Percentiles rank a stretch among this genome's conserved stretches.
Evolutionary conservation across 2,888 invertebrate species (phyloP).

Genomic region (Julus scandinavius): DNA sequence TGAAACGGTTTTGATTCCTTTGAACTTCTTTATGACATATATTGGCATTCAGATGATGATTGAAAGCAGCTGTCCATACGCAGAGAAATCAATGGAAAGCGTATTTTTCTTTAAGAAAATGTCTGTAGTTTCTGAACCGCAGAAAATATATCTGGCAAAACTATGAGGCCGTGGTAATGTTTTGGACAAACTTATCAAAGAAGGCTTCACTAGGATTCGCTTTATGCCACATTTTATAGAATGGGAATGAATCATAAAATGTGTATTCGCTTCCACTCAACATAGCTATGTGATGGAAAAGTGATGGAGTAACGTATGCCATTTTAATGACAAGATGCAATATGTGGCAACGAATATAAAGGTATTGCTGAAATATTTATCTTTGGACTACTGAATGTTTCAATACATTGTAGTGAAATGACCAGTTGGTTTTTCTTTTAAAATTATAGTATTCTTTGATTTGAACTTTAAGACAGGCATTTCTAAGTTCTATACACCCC

Average conservation of each 20-base stretch:
- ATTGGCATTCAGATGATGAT: constrained; percentile 43
- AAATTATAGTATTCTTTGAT: no score
- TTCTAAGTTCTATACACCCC: no score
- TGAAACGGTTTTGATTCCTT: constrained; percentile 32
- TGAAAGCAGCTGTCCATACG: constrained; percentile 38
- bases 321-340: no score
- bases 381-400: no score
- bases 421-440: no score
- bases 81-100: constrained; percentile 16
- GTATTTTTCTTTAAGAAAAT: constrained; percentile 12
- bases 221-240: not conserved
- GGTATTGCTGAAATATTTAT: no score
- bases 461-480: not conserved
- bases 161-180: not conserved
- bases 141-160: not conserved
- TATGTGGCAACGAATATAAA: no score
- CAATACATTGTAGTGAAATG: no score
- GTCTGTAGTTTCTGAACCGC: not conserved
- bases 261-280: no score
- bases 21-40: constrained; percentile 46
- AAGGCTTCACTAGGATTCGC: not conserved
- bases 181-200: constrained; percentile 12
- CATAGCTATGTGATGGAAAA: no score
- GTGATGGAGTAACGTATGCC: no score
- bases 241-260: not conserved